phyloP scores from a whole-genome alignment of 30 jellyfish, hydroid and myxozoan species.

The Aurelia sp. region DNA sequence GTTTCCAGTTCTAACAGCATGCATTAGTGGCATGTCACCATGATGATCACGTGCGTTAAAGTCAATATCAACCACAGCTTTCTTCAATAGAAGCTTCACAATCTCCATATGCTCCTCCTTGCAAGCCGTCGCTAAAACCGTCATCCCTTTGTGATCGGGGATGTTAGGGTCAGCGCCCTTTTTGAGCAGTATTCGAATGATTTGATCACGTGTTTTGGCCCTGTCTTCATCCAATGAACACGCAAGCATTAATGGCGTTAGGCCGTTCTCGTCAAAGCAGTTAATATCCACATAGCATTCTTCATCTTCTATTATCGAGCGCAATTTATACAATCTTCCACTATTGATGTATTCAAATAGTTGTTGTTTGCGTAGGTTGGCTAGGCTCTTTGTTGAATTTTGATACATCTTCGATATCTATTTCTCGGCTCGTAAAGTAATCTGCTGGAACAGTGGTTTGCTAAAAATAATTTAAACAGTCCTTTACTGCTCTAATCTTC shows the following conservation, averaged over 20 bases:
- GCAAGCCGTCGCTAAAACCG: slow-evolving; percentile 74
- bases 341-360: slow-evolving; percentile 43
- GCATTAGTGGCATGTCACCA: slow-evolving; percentile 80
- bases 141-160: slow-evolving; percentile 53
- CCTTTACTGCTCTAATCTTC: no score
- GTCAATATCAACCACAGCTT: slow-evolving; percentile 54
- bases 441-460: no score
- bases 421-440: no score
- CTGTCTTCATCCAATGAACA: slow-evolving; percentile 68
- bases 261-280: slow-evolving; percentile 35
- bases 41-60: slow-evolving; percentile 48
- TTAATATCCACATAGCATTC: slow-evolving; percentile 27
- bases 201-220: slow-evolving; percentile 52
- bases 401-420: slow-evolving; percentile 17
- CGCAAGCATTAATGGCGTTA: slow-evolving; percentile 71
- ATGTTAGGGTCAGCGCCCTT: slow-evolving; percentile 66
- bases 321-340: slow-evolving; percentile 65
- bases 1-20: slow-evolving; percentile 76
- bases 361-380: slow-evolving; percentile 41
- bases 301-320: slow-evolving; percentile 43
- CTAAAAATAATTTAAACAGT: no score
- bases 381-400: slow-evolving; percentile 33
- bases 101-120: slow-evolving; percentile 41
- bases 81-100: slow-evolving; percentile 38
- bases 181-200: slow-evolving; percentile 32